Conservation (phyloP, 2,797 vertebrate genomes). For the Sebastes miniatus region DNA sequence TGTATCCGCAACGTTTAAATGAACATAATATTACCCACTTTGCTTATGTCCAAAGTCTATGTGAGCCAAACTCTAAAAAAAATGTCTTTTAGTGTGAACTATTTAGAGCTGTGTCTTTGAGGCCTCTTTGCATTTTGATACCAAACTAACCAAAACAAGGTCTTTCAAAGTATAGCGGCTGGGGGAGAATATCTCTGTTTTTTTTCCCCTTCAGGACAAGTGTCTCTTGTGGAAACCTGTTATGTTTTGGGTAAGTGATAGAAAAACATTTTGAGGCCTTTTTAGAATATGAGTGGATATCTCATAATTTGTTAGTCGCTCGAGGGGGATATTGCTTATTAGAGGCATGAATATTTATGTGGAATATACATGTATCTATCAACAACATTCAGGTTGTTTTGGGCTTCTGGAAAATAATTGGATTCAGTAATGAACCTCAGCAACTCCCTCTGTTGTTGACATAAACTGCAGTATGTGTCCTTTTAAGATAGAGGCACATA, state of each 20-base stretch:
- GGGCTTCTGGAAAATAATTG: constrained; percentile 68
- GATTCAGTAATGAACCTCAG: constrained; percentile 70
- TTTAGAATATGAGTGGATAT: constrained; percentile 68
- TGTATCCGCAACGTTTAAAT: neutral
- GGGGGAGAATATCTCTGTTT: constrained; percentile 39
- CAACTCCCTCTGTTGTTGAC: constrained; percentile 62
- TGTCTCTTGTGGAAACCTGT: constrained; percentile 73
- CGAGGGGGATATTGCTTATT: constrained; percentile 70
- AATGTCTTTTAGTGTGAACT: constrained; percentile 14
- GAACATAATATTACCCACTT: neutral
- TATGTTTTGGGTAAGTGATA: constrained; percentile 64
- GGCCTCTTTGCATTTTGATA: constrained; percentile 43
- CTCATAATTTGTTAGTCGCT: constrained; percentile 72
- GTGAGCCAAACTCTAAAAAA: constrained; percentile 13
- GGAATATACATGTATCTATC: constrained; percentile 71
- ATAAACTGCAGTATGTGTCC: constrained; percentile 41
- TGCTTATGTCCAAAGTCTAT: neutral
- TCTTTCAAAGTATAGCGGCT: constrained; percentile 56
- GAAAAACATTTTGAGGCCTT: constrained; percentile 75
- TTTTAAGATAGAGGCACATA: constrained; percentile 47
- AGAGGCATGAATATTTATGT: constrained; percentile 76
- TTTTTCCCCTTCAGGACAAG: constrained; percentile 56
- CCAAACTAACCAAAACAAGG: constrained; percentile 65
- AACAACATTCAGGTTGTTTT: constrained; percentile 76
- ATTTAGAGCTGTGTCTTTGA: constrained; percentile 37